Evolutionary conservation across 1,140 invertebrate species (phyloP), one percentile per base, ranked within the genome.

Genomic region (Drosophila oshimai): DNA sequence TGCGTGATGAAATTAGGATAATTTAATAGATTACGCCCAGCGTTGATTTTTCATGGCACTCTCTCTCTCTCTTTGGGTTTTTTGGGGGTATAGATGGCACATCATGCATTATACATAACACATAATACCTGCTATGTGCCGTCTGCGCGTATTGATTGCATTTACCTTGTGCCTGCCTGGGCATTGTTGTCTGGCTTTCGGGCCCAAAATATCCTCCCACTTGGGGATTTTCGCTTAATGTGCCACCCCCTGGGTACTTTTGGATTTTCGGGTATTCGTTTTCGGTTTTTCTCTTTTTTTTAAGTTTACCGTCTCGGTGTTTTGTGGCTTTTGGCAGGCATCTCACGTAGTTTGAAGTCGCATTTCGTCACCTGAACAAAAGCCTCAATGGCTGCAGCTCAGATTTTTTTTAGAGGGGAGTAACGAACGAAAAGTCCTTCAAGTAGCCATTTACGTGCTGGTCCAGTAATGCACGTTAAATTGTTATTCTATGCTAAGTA

Each of bases 1-100:
- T 79, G 78, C 81, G 81, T 87, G 81, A 87, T 87, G 81, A 88
- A 88, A 87, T 87, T 87, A 88, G 81, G 81, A 87, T 87, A 87
- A 87, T 87, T 87, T 87, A 87, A 87, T 87, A 87, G 81, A 87
- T 87, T 87, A 87, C 64, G 81, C 73, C 51, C 47, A 73, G 77
- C 81, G 81, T 81, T 88, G 81, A 87, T 87, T 87, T 87, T 77
- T 80, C 81, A 75, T 58, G 74, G 68, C 67, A 71, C 51, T 46
- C 53, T 41, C 29, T 13, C 33, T 36, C 6, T 5, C 12, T 22
- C 17, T 7, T 6, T 15, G 17, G 18, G 2, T 31, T 26, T 17
- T 13, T 15, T 4, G 36, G 10, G 6, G 17, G 17, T 13, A 7
- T 6, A 13, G n/a, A 33, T 26, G 44, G 24, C 47, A 69, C 53